Base-by-base conservation (phyloP, 2,797 vertebrate species). In the Poecilia picta region DNA sequence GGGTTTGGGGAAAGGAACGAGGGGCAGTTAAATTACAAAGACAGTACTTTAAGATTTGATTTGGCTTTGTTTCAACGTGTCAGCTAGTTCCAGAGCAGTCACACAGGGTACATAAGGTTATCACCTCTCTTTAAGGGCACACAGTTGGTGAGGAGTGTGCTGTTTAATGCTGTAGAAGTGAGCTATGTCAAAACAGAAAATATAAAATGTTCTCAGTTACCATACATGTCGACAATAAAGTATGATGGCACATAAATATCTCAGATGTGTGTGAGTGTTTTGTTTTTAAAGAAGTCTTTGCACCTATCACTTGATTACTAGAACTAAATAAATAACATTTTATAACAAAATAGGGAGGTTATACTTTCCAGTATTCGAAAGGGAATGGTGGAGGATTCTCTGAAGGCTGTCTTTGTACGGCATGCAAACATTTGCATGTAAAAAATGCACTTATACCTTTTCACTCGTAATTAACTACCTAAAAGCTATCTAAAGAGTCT, bases 331-430 rank as follows among this genome's bases (percentile, higher is more conserved):
- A 80, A 79, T 83, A 89, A 84, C 73, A 81, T 81, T 79, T 86
- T 81, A 80, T 72, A 90, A 88, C 13, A 90, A 86, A 89, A 87
- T 16, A 81, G 79, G 72, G 79, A 81, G 70, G 70, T 85, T 83
- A 72, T 77, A 83, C 82, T 83, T 81, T 92, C 87, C 82, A 83
- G 72, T 72, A 88, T 90, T 87, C 68, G 88, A 88, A 89, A 77
- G 95, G 94, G 94, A 96, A 96, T 95, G 95, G 94, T 96, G 94
- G 95, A 95, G 95, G 95, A 95, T 87, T 90, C 83, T 62, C 88
- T 87, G 82, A 93, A 93, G 90, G 91, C 88, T 91, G 91, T 94
- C 91, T 91, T 94, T 95, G 92, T 92, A 93, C 86, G 85, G 92
- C 92, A 93, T 84, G 85, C 81, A 81, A 80, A 73, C 75, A 86